Percentiles rank a stretch among this genome's conserved stretches.
Evolutionary conservation across 2,113 vertebrate species (phyloP).

Genomic region (Anhinga anhinga): DNA sequence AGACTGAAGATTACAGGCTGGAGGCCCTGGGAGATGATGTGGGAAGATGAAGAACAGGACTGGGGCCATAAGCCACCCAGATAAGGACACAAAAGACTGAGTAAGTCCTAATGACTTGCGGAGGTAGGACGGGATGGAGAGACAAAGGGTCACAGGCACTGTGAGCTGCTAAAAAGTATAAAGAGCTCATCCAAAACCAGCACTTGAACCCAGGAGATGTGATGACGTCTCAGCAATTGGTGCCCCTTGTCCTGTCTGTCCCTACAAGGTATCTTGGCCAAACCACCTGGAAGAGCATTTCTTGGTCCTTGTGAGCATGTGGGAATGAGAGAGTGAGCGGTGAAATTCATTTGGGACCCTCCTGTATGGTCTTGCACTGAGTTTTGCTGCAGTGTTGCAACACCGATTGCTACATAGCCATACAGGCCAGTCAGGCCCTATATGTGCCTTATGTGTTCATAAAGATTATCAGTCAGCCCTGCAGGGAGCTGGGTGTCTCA

Average conservation of each 20-base stretch:
- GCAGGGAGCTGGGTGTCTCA: background rate
- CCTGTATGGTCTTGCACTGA: background rate
- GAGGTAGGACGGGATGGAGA: background rate
- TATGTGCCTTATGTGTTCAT: background rate
- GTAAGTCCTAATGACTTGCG: background rate
- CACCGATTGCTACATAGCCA: background rate
- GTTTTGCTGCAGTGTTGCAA: conserved; percentile 1
- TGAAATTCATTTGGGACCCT: background rate
- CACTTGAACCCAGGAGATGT: background rate
- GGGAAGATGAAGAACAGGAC: conserved; percentile 11
- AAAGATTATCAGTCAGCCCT: background rate
- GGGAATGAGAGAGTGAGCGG: background rate
- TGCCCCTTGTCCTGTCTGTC: background rate
- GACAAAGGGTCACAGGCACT: background rate
- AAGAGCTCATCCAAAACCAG: background rate
- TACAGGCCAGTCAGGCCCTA: background rate
- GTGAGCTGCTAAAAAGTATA: background rate
- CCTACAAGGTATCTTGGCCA: rapidly evolving
- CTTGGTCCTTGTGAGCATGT: background rate
- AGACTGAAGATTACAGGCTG: conserved; percentile 36
- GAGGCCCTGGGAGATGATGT: background rate
- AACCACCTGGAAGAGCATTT: background rate
- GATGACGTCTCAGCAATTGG: background rate
- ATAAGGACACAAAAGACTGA: conserved; percentile 1
- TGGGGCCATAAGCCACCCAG: background rate